Evolutionary conservation across 2,888 invertebrate genomes (phyloP), one percentile per base, ranked within the genome.

Genomic region (Drosophila atroscutellata): DNA sequence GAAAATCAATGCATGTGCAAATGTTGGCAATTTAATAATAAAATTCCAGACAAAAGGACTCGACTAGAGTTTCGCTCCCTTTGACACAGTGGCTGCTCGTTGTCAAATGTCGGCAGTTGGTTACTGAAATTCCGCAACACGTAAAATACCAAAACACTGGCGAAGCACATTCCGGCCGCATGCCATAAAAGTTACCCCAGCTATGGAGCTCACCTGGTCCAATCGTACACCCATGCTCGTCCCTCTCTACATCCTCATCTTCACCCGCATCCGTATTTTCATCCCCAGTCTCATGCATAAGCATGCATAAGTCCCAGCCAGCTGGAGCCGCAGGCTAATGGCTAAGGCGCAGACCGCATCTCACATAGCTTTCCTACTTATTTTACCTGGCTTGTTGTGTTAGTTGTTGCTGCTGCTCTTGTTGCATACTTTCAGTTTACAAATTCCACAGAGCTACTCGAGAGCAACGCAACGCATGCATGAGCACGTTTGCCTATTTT

Each of bases 21-120:
- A 78, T 73, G 64, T 78, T 66, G 47, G 68, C 82, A 75, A 87
- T 87, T 73, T 87, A 84, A 84, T 84, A 87, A 82, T 77, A 87
- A 80, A 74, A 87, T 87, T 84, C 87, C 82, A 69, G 28, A 36
- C 32, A 8, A 39, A 50, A 50, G 42, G 45, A 51, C 54, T 60
- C n/a, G 51, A 36, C 51, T 42, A 42, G 79, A 66, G 80, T 77
- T 61, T 47, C 54, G 76, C 65, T 72, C 66, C 45, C 66, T 50
- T 76, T 76, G 80, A 72, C 63, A 73, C 51, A 56, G 66, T 61
- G 34, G 45, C 57, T 72, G 15, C 37, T 63, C 28, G 60, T 55
- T 62, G 77, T 59, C 54, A 72, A 86, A 86, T 86, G 85, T 76
- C 74, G 32, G 65, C 74, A 74, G 81, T 80, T 77, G 67, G 83